These are phyloP conservation scores for Pseudopleuronectes americanus DNA, from an alignment of 2,797 vertebrate species.

Conservation along the genomic window DNA sequence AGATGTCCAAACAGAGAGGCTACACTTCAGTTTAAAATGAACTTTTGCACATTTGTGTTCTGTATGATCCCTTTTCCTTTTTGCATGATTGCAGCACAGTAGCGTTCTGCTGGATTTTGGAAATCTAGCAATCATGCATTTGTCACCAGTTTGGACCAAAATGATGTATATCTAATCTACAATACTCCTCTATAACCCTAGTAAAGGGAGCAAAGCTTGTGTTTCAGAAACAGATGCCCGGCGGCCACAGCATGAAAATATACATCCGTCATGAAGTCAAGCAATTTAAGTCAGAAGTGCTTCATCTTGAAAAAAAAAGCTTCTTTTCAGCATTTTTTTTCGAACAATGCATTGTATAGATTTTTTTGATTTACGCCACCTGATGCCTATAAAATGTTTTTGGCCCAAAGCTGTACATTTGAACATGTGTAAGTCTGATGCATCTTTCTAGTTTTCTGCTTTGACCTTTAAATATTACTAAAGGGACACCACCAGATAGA, in stretches of 20 bases:
- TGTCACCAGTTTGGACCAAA: constrained; percentile 13
- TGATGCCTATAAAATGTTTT: constrained; percentile 14
- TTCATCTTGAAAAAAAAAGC: constrained; percentile 6
- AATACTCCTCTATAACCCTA: too few species aligned
- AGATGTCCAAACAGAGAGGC: not conserved
- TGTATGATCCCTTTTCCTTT: constrained; percentile 15
- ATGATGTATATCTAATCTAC: constrained; percentile 10
- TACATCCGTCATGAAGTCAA: constrained; percentile 13
- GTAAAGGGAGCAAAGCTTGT: constrained; percentile 22
- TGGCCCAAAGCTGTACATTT: constrained; percentile 15
- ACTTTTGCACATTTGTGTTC: not conserved
- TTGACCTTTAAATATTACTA: constrained; percentile 61
- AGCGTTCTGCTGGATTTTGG: constrained; percentile 1
- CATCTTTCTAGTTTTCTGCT: constrained; percentile 20
- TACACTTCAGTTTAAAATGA: too few species aligned
- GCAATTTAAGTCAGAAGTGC: constrained; percentile 28
- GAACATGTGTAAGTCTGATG: constrained; percentile 17
- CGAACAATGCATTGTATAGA: constrained; percentile 25
- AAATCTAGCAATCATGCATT: not conserved
- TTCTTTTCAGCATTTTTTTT: not conserved
- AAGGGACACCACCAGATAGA: constrained; percentile 28
- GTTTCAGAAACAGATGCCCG: constrained; percentile 20
- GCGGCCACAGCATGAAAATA: constrained; percentile 22
- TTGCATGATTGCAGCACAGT: not conserved
- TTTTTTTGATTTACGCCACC: not conserved